Conservation (phyloP, 2,888 invertebrate genomes). For the Diachrysia chrysitis region DNA sequence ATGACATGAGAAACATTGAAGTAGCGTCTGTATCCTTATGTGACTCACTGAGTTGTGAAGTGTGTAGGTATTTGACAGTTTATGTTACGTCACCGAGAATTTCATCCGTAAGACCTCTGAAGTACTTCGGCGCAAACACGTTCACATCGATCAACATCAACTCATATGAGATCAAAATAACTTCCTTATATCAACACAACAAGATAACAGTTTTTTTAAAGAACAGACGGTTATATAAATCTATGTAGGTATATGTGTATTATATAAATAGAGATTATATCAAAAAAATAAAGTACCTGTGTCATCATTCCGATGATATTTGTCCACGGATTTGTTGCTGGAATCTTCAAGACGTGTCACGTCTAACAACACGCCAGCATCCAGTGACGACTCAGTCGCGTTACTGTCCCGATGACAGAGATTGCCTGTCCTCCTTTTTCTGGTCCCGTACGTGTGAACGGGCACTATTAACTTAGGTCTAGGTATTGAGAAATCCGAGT, state of each 20-base stretch:
- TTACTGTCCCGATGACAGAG: constrained; percentile 87
- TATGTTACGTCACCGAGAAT: constrained; percentile 62
- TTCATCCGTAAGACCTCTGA: constrained; percentile 64
- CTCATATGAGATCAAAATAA: constrained; percentile 68
- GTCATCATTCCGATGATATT: constrained; percentile 69
- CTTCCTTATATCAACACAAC: constrained; percentile 58
- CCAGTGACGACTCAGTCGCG: constrained; percentile 82
- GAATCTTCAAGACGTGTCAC: constrained; percentile 78
- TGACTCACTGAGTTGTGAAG: constrained; percentile 54
- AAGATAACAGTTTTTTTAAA: constrained; percentile 37
- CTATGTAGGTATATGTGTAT: constrained; percentile 26
- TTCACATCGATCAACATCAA: constrained; percentile 75
- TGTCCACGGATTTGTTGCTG: constrained; percentile 66
- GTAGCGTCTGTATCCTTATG: constrained; percentile 39
- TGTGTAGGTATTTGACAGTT: constrained; percentile 52
- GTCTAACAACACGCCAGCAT: constrained; percentile 83
- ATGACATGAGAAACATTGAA: constrained; percentile 21
- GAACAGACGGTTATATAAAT: constrained; percentile 29
- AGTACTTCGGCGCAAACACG: constrained; percentile 53
- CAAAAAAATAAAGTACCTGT: constrained; percentile 73
- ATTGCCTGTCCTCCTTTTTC: constrained; percentile 95
- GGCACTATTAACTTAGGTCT: constrained; percentile 96
- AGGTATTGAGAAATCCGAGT: constrained; percentile 94
- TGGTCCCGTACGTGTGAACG: constrained; percentile 95
- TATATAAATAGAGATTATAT: constrained; percentile 15